These are phyloP conservation scores for Stichopus horrens DNA, from an alignment of 53 echinoderm and acorn worm species.

Conservation along the genomic window DNA sequence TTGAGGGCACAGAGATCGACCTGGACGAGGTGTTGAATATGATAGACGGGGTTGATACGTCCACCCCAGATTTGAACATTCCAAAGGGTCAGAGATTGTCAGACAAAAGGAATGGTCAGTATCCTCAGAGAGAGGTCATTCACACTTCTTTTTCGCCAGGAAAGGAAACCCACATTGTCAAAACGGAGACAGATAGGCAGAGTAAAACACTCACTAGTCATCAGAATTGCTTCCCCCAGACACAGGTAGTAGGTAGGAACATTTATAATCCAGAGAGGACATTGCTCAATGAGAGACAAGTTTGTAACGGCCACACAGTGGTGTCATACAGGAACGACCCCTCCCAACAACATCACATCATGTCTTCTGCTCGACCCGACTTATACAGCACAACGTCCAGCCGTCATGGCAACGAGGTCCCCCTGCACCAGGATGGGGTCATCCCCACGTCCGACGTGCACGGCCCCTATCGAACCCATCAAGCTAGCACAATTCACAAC, in stretches of 20 bases:
- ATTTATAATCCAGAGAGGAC: background rate
- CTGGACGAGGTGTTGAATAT: slow-evolving; percentile 36
- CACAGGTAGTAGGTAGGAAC: background rate
- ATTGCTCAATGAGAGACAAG: background rate
- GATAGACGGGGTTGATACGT: slow-evolving; percentile 31
- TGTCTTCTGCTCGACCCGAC: background rate
- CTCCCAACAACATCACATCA: background rate
- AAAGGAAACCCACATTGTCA: background rate
- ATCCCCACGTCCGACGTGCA: background rate
- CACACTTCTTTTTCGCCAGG: background rate
- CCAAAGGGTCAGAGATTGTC: background rate
- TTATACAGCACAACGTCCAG: background rate
- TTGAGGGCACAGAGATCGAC: slow-evolving; percentile 19
- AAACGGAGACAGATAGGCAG: background rate
- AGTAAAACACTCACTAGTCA: background rate
- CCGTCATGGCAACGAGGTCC: background rate
- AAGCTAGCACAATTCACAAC: slow-evolving; percentile 34
- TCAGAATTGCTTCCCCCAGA: background rate
- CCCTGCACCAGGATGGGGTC: background rate
- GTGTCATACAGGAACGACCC: background rate
- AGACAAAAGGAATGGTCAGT: too few relatives aligned
- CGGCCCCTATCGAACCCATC: slow-evolving; percentile 46
- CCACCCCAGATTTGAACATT: background rate
- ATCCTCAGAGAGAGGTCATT: background rate
- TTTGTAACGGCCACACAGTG: background rate